Percentiles rank a stretch among this genome's conserved stretches.
Conservation (phyloP, 2,113 vertebrate species). For the Anguilla japonica region DNA sequence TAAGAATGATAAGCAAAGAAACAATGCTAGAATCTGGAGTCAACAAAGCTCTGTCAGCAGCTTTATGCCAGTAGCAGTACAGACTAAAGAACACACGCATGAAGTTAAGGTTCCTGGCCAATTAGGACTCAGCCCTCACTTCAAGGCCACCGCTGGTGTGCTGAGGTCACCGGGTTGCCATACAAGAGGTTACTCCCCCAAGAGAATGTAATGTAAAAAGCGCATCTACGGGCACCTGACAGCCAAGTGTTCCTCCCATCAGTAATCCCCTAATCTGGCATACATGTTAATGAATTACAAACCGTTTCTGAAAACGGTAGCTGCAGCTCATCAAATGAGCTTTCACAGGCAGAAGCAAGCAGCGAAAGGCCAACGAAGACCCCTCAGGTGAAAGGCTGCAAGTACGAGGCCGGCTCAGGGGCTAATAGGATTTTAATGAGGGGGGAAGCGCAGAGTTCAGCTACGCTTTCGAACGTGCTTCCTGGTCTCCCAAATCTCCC, state of each 20-base stretch:
- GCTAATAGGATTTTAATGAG: slow-evolving; percentile 19
- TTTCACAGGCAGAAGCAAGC: background rate
- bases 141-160: too few relatives aligned
- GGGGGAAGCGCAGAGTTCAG: slow-evolving; percentile 23
- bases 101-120: background rate
- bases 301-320: background rate
- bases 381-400: background rate
- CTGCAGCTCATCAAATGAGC: background rate
- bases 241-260: background rate
- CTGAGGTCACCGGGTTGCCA: too few relatives aligned
- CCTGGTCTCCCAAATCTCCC: slow-evolving; percentile 16
- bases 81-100: too few relatives aligned
- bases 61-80: too few relatives aligned
- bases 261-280: background rate
- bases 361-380: background rate
- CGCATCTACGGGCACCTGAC: too few relatives aligned
- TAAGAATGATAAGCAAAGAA: too few relatives aligned
- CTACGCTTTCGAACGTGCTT: slow-evolving; percentile 19
- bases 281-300: background rate
- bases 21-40: too few relatives aligned
- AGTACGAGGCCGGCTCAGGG: background rate
- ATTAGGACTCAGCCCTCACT: background rate
- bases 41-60: too few relatives aligned
- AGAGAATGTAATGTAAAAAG: too few relatives aligned
- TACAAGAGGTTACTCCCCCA: too few relatives aligned